Conservation (phyloP, 2,113 vertebrate species). For the Ciconia boyciana region DNA sequence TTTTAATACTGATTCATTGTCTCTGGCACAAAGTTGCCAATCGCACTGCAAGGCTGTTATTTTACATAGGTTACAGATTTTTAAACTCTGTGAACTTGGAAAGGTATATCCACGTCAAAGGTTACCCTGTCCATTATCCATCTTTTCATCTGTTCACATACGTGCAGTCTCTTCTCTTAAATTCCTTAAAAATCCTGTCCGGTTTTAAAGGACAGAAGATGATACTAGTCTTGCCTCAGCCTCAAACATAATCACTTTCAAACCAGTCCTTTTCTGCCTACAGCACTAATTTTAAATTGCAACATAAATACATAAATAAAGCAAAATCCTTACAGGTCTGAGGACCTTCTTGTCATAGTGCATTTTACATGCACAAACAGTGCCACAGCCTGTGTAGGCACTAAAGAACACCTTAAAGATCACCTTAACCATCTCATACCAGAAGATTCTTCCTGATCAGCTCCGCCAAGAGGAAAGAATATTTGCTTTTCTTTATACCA, state of each 20-base stretch:
- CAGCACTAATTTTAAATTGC: not conserved
- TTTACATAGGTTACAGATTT: not conserved
- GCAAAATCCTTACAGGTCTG: not conserved
- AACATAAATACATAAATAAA: conserved; percentile 16
- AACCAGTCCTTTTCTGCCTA: not conserved
- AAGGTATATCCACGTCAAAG: not conserved
- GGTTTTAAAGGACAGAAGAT: not conserved
- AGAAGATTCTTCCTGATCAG: not conserved
- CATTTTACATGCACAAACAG: not conserved
- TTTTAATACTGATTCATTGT: not conserved
- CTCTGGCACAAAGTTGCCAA: not conserved
- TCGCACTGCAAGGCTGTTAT: not conserved
- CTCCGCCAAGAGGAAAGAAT: not conserved
- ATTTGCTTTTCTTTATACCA: not conserved
- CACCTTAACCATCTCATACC: not conserved
- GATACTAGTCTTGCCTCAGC: not conserved
- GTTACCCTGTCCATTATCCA: not conserved
- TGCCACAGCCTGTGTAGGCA: not conserved
- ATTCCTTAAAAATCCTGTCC: not conserved
- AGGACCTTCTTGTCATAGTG: not conserved
- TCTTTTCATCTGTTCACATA: not conserved
- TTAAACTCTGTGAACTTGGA: not conserved
- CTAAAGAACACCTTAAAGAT: not conserved
- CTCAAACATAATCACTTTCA: not conserved
- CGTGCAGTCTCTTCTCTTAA: not conserved